Conservation (phyloP, 2,888 invertebrate species). For the Lasioglossum malachurum region DNA sequence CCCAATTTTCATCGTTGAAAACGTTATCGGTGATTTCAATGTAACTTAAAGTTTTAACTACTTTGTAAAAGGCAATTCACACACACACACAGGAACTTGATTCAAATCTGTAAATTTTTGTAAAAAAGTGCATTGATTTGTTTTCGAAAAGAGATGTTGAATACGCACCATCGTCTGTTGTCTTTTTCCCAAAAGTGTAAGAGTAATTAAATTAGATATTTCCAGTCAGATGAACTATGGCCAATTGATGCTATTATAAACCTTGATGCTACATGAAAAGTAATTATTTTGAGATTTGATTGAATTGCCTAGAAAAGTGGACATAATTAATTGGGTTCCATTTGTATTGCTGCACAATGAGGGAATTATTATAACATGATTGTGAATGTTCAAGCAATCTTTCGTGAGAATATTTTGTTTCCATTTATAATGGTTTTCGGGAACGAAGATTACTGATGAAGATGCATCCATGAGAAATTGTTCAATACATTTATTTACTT, state of each 20-base stretch:
- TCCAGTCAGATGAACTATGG: not conserved
- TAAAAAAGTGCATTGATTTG: no score
- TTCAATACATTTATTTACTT: no score
- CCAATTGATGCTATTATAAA: not conserved
- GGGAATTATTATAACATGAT: not conserved
- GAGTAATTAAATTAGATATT: not conserved
- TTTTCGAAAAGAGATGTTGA: no score
- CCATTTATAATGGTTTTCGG: not conserved
- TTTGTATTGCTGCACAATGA: not conserved
- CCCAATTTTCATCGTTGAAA: no score
- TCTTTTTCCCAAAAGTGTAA: not conserved
- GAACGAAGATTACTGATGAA: no score
- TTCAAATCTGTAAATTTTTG: no score
- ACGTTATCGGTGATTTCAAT: no score
- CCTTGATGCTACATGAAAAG: not conserved
- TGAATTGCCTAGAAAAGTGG: not conserved
- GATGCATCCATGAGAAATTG: no score
- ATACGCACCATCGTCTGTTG: no score
- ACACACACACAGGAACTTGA: no score
- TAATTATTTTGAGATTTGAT: not conserved
- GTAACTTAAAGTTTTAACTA: no score
- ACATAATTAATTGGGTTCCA: not conserved
- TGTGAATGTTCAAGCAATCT: not conserved
- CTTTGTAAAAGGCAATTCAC: no score
- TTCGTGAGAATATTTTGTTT: not conserved